Evolutionary conservation across 2,888 invertebrate genomes (phyloP).

Genomic region (Andricus quercusramuli): DNA sequence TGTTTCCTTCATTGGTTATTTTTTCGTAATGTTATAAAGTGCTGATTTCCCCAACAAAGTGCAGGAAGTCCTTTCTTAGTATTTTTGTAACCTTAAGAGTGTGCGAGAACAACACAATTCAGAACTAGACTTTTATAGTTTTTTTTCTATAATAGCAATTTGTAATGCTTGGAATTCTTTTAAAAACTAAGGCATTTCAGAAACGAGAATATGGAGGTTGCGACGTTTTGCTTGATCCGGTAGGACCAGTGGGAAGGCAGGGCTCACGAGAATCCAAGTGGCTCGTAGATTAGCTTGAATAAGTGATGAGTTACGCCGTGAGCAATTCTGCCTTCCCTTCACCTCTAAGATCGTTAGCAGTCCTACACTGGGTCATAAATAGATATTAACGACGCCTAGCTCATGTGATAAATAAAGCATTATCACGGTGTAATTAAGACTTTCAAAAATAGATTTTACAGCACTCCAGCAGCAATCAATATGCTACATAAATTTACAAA

Average conservation of each 20-base stretch:
- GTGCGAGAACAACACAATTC: too few species aligned
- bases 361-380: conserved; percentile 30
- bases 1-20: too few species aligned
- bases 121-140: too few species aligned
- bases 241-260: conserved; percentile 20
- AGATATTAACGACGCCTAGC: conserved; percentile 38
- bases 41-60: too few species aligned
- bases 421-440: conserved; percentile 29
- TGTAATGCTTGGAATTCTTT: background rate
- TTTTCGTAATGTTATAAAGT: too few species aligned
- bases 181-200: background rate
- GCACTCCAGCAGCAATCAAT: conserved; percentile 7
- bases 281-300: conserved; percentile 62
- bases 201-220: background rate
- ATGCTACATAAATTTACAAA: background rate
- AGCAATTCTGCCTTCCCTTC: conserved; percentile 45
- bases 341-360: conserved; percentile 37
- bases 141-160: too few species aligned
- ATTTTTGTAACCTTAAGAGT: too few species aligned
- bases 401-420: conserved; percentile 14
- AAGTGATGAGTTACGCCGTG: conserved; percentile 59
- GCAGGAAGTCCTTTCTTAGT: too few species aligned
- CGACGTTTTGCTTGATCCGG: background rate
- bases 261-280: conserved; percentile 42
- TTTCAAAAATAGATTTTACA: background rate